Conservation (phyloP, 2,888 invertebrate species). For the Gisinianus flammeolus region DNA sequence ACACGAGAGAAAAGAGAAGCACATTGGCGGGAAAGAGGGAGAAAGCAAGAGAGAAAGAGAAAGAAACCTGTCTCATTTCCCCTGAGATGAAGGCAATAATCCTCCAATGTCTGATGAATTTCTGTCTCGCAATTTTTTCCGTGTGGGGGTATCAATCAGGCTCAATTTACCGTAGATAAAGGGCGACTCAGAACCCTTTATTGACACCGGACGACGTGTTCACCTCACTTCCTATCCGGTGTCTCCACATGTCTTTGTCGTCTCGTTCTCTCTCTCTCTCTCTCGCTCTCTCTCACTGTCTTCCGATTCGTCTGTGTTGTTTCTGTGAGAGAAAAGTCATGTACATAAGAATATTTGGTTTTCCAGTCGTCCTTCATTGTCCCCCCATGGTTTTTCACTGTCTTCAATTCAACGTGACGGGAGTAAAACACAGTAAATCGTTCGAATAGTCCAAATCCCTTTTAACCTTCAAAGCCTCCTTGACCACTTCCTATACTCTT, state of each 20-base stretch:
- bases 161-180: conserved; percentile 48
- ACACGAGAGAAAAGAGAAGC: neutral
- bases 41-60: neutral
- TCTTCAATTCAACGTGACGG: conserved; percentile 14
- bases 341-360: neutral
- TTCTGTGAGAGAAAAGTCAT: neutral
- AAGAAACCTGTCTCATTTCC: conserved; percentile 44
- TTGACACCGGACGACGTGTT: conserved; percentile 32
- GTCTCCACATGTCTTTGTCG: neutral
- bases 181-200: conserved; percentile 32
- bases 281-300: neutral
- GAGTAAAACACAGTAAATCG: conserved; percentile 38
- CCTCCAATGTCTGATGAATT: conserved; percentile 47
- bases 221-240: conserved; percentile 9
- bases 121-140: conserved; percentile 40
- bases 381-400: conserved; percentile 19
- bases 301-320: neutral
- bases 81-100: conserved; percentile 44
- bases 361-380: conserved; percentile 11
- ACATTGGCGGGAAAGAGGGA: neutral
- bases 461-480: conserved; percentile 23
- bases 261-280: neutral
- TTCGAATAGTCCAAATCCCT: conserved; percentile 20
- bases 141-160: conserved; percentile 46
- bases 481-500: conserved; percentile 20